Base-by-base conservation (phyloP, 2,888 invertebrate genomes). In the Aphodius sticticus region DNA sequence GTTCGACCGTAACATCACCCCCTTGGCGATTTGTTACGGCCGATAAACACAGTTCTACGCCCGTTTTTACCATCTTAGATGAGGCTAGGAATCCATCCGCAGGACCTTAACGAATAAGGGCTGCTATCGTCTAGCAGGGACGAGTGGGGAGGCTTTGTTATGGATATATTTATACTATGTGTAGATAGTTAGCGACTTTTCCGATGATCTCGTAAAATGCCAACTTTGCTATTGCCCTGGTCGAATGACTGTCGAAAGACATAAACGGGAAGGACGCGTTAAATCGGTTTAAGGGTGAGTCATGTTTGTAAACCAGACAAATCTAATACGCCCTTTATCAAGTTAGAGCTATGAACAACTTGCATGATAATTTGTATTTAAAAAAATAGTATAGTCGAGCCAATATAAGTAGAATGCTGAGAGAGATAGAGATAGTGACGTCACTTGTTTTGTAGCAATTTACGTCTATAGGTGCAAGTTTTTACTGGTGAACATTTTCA, bases 11-110 rank as follows among this genome's bases (percentile, higher is more conserved):
- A 83, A 84, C 77, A 79, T 84, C 85, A 85, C 86, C 87, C 87
- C 87, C 87, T 86, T 80, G 81, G 83, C 87, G 86, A 88, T 88
- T 88, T 88, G 87, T 88, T 87, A 87, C 87, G 85, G 86, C 85
- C 87, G 87, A 88, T 88, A 88, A 87, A 87, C 86, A 86, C 85
- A 84, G 86, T 53, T 53, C 85, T 85, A 83, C 84, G 85, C 84
- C 84, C 86, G 86, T 87, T 87, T 86, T 86, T 86, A 86, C 85
- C 84, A 84, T 85, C 85, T 84, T 84, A 83, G 85, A 85, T 84
- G 80, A 82, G 83, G 76, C n/a, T 72, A 72, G 79, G 75, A 72
- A 75, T 36, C 77, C 53, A 53, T 12, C 53, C 53, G 53, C 53
- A 79, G 77, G 69, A 36, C 71, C 79, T 72, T 69, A 71, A 75